These are phyloP conservation scores for Zele albiditarsus DNA, from an alignment of 2,888 invertebrate genomes.

Conservation along the genomic window DNA sequence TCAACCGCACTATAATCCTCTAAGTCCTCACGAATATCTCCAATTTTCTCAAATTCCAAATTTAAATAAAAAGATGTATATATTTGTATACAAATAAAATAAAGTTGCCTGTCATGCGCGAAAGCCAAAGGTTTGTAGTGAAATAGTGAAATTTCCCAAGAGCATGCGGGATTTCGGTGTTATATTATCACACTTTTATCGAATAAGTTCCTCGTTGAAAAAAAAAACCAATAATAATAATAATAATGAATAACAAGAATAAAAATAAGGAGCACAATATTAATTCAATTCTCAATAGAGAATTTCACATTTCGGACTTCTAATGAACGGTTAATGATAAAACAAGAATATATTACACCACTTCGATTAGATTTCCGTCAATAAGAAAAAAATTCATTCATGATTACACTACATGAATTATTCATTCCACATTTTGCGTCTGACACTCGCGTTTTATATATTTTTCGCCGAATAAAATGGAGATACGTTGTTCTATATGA, in stretches of 20 bases:
- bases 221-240: slow-evolving; percentile 14
- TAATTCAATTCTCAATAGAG: background rate
- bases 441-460: background rate
- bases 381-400: background rate
- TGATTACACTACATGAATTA: background rate
- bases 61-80: slow-evolving; percentile 13
- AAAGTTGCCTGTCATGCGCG: slow-evolving; percentile 68
- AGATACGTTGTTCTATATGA: background rate
- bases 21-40: slow-evolving; percentile 8
- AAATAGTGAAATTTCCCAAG: slow-evolving; percentile 68
- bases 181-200: slow-evolving; percentile 37
- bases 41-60: slow-evolving; percentile 30
- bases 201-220: slow-evolving; percentile 44
- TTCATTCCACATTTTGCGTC: background rate
- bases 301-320: background rate
- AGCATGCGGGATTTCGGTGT: slow-evolving; percentile 68
- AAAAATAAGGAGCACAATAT: background rate
- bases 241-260: background rate
- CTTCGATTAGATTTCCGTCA: background rate
- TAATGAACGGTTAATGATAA: background rate
- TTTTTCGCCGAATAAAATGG: slow-evolving; percentile 9
- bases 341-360: slow-evolving; percentile 29
- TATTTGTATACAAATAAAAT: slow-evolving; percentile 37
- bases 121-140: slow-evolving; percentile 68
- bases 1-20: slow-evolving; percentile 9